Base-by-base conservation (phyloP, 2,113 vertebrate species). In the Chunga burmeisteri region DNA sequence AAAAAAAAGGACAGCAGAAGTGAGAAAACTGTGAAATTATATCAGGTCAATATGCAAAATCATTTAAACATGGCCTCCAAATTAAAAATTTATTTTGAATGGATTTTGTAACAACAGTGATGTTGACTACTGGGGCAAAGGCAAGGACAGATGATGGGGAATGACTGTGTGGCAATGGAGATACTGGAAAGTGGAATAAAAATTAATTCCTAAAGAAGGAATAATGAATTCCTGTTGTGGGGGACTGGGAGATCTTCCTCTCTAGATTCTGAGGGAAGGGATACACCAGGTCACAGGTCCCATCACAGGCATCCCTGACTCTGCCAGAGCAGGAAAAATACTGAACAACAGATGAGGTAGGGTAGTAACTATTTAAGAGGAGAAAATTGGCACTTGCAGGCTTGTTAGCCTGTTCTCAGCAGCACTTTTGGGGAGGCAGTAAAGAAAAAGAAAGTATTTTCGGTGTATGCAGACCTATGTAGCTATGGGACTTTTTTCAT, bases 261-360 rank as follows among this genome's bases (percentile, higher is more conserved):
- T 13, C 6, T 42, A 21, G 19, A 19, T 44, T 80, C 34, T 70
- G 75, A 68, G 21, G 38, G 26, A 86, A 65, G 13, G 36, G 32
- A 32, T 49, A 23, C 7, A n/a, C 3, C 22, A 47, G 2, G 4
- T 27, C 2, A 1, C 0, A 0, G 4, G 22, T 63, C 25, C 15
- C 46, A 56, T n/a, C 73, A 32, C 0, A 2, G 47, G 11, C 12
- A 63, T 13, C 10, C 29, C 26, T 67, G 55, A 44, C 29, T 63
- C 61, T 61, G 40, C 14, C 49, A 77, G n/a, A 52, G 49, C 15
- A 50, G 46, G 13, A 66, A 19, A 62, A 84, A 66, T 55, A 49
- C 8, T 38, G 38, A 66, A 53, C 4, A 59, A 30, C 18, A 58
- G 40, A 42, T 0, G 7, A 73, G 27, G 27, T 27, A 77, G 15